Percentiles rank a stretch among this genome's conserved stretches.
These are phyloP conservation scores for Amblyornis subalaris DNA, from an alignment of 2,113 vertebrate species.

Conservation along the genomic window DNA sequence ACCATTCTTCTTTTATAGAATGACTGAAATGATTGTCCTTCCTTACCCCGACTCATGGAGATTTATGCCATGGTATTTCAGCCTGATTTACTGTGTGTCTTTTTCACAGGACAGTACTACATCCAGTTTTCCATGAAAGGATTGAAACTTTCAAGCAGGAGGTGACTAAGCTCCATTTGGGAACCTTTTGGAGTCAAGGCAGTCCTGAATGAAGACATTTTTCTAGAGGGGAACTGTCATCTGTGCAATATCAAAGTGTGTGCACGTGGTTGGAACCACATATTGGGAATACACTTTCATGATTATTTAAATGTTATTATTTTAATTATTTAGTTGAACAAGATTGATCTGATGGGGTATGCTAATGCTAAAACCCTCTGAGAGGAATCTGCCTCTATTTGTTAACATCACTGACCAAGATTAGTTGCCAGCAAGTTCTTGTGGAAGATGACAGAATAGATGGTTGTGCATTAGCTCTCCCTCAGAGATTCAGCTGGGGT, in stretches of 20 bases:
- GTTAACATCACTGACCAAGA: constrained; percentile 2
- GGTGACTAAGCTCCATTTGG: background rate
- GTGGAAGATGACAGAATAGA: background rate
- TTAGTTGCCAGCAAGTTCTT: background rate
- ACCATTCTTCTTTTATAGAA: background rate
- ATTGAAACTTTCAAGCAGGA: background rate
- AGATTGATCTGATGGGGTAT: constrained; percentile 5
- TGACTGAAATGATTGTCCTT: constrained; percentile 16
- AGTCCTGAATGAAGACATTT: background rate
- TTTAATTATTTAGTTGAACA: constrained; percentile 44
- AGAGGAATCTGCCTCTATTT: constrained; percentile 1
- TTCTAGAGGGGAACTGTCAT: background rate
- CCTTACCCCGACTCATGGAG: background rate
- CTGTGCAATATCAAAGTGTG: background rate
- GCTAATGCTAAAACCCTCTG: background rate
- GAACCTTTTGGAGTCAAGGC: background rate
- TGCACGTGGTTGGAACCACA: background rate
- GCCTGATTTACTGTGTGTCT: background rate
- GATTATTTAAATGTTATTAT: constrained; percentile 23
- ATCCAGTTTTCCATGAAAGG: constrained; percentile 6
- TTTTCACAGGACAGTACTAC: background rate
- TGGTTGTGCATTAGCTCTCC: background rate
- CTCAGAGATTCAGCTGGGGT: background rate
- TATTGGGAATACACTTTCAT: background rate
- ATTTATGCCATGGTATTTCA: background rate